Base-by-base conservation (phyloP, 2,888 invertebrate genomes). In the Mechanitis mazaeus region DNA sequence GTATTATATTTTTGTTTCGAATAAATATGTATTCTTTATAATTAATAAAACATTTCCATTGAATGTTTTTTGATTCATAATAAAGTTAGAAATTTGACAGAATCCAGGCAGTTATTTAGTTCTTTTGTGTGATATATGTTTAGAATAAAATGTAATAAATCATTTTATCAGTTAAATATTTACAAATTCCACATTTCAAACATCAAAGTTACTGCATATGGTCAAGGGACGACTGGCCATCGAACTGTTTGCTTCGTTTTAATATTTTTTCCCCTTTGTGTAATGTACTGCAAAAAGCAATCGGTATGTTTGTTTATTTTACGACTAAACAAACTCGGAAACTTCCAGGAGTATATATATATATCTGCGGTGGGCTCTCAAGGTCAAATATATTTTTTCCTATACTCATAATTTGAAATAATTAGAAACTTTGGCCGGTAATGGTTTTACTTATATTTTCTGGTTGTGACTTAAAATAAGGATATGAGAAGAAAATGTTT, bases 281-380 rank as follows among this genome's bases (percentile, higher is more conserved):
- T 58, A 58, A 64, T 54, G 55, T 60, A 58, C 58, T 56, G 50
- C 31, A 50, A 54, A 60, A 58, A 33, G n/a, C 11, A 38, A 35
- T 50, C 38, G 45, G 54, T 60, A 56, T 57, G 60, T 63, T 66
- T 65, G 62, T 64, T 55, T 61, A 65, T 46, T 47, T 56, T 54
- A 58, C 54, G 60, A 60, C 60, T 65, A 50, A 56, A 60, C 59
- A 60, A 63, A 63, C 58, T 64, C 58, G 45, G 58, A 59, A 61
- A 50, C 58, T 58, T 63, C 60, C 33, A 58, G 45, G 60, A 47
- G 42, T 47, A 20, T 20, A 20, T 35, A 45, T 58, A 60, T 65
- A 59, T 61, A 61, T 61, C 59, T 63, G 53, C 58, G 55, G 50
- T 55, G 38, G 56, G 33, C 45, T 55, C 35, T 28, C 56, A 58